phyloP scores from a whole-genome alignment of 2,113 vertebrate species.

The Sula dactylatra region DNA sequence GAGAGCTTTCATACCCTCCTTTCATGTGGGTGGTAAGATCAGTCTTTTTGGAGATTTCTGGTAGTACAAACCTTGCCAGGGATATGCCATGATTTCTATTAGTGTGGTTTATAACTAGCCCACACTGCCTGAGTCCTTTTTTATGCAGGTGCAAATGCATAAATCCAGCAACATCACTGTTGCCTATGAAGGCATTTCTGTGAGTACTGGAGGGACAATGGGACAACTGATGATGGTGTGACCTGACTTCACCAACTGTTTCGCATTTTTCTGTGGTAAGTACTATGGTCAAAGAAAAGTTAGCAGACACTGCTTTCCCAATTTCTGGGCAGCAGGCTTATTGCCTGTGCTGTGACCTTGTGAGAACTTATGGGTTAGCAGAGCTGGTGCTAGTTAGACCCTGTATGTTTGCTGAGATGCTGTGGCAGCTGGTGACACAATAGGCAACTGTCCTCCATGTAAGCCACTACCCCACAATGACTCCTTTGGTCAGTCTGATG shows the following conservation, averaged over 20 bases:
- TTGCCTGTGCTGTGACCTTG: background rate
- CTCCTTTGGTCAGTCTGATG: background rate
- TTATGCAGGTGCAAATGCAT: background rate
- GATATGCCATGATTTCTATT: background rate
- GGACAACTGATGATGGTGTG: fast-evolving
- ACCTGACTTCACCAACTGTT: background rate
- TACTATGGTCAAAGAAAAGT: background rate
- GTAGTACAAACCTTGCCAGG: background rate
- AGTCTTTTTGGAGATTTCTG: background rate
- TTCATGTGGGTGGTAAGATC: background rate
- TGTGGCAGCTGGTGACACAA: background rate
- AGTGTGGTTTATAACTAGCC: background rate
- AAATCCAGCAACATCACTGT: background rate
- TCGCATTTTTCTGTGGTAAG: background rate
- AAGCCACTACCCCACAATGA: background rate
- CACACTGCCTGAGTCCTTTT: background rate
- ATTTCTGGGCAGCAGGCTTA: background rate
- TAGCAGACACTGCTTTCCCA: background rate
- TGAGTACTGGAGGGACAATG: background rate
- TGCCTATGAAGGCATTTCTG: background rate
- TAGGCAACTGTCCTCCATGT: background rate
- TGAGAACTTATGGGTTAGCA: background rate
- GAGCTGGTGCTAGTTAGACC: background rate
- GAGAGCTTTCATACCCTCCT: background rate
- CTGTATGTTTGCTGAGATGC: background rate